These are phyloP conservation scores for Stratiomys singularior DNA, from an alignment of 2,888 invertebrate species.

Conservation along the genomic window DNA sequence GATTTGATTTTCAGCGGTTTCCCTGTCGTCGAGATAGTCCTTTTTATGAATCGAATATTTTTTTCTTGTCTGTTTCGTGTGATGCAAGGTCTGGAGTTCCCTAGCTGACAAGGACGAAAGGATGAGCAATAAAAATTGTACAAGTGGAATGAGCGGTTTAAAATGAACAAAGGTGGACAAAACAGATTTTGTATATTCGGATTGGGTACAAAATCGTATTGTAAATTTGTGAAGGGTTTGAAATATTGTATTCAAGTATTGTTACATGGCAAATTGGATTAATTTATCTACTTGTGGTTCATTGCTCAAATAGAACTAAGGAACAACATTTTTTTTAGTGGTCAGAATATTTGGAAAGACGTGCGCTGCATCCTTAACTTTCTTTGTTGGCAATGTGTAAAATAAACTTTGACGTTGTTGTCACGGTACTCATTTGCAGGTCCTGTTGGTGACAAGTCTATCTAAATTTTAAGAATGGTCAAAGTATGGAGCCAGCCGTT, in stretches of 20 bases:
- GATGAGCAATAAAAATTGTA: slow-evolving; percentile 35
- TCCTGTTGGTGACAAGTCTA: no score
- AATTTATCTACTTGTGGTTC: slow-evolving; percentile 25
- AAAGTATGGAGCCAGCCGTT: no score
- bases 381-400: no score
- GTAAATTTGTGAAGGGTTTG: slow-evolving; percentile 7
- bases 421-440: no score
- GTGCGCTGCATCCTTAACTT: no score
- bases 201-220: slow-evolving; percentile 14
- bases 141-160: slow-evolving; percentile 37
- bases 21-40: slow-evolving; percentile 16
- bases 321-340: no score
- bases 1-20: slow-evolving; percentile 42
- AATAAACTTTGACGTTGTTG: no score
- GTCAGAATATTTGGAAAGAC: no score
- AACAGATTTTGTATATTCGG: slow-evolving; percentile 24
- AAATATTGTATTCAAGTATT: slow-evolving; percentile 11
- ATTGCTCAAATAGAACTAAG: no score
- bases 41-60: not conserved
- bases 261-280: slow-evolving; percentile 30
- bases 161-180: slow-evolving; percentile 39
- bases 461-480: no score
- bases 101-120: not conserved
- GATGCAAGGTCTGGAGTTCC: not conserved
- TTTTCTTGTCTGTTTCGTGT: not conserved